Evolutionary conservation across 1,140 invertebrate species (phyloP).

Genomic region (Drosophila fuyamai): DNA sequence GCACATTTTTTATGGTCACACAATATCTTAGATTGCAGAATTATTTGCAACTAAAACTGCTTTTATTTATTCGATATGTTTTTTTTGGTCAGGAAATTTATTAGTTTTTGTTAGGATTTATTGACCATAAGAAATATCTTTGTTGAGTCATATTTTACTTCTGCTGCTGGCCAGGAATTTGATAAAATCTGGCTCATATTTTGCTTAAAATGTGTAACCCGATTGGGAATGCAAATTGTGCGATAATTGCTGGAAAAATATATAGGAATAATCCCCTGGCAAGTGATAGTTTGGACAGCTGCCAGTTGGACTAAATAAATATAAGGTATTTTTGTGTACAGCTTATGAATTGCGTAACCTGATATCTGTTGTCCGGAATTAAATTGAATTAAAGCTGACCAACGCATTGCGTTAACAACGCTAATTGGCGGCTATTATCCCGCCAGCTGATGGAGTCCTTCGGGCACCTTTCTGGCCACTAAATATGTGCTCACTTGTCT

Average conservation of each 20-base stretch:
- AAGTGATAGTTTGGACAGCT: constrained; percentile 22
- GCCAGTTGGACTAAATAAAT: constrained; percentile 23
- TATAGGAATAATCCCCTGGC: constrained; percentile 6
- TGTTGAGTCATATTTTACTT: constrained; percentile 31
- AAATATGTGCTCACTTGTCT: constrained; percentile 69
- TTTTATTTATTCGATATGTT: constrained; percentile 15
- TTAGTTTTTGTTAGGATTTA: constrained; percentile 39
- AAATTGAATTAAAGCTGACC: constrained; percentile 54
- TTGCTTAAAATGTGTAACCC: constrained; percentile 5
- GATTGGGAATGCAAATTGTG: constrained; percentile 29
- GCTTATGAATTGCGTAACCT: background rate
- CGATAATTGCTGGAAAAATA: constrained; percentile 27
- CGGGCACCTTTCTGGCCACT: constrained; percentile 33
- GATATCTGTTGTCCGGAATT: constrained; percentile 1
- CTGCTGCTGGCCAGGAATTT: constrained; percentile 1
- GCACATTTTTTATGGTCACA: constrained; percentile 22
- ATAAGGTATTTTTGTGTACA: constrained; percentile 1
- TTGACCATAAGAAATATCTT: constrained; percentile 34
- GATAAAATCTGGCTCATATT: background rate
- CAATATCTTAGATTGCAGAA: constrained; percentile 28
- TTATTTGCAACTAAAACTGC: constrained; percentile 40
- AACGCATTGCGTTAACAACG: constrained; percentile 29
- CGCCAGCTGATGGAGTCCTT: constrained; percentile 4
- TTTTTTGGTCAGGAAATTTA: constrained; percentile 12
- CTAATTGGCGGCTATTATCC: constrained; percentile 48